Conservation (phyloP, 2,113 vertebrate genomes). For the Bubo scandiacus region DNA sequence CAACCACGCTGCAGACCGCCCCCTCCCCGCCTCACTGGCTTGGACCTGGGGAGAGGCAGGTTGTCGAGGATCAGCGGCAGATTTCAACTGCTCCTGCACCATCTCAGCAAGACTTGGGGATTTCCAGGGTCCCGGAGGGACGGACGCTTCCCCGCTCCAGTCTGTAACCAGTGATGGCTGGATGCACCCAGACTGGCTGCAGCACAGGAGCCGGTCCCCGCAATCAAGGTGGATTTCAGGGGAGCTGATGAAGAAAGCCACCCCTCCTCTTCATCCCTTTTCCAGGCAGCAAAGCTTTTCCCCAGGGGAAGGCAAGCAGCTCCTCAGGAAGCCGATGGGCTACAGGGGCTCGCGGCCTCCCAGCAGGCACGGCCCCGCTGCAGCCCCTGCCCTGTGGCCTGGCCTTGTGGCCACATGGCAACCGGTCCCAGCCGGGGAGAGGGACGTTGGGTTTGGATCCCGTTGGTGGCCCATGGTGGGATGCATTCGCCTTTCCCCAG, state of each 20-base stretch:
- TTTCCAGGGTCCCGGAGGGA: not conserved
- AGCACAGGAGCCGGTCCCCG: not conserved
- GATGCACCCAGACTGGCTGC: not conserved
- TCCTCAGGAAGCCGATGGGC: fast-evolving
- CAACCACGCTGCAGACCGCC: fast-evolving
- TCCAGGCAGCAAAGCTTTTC: not conserved
- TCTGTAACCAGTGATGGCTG: not conserved
- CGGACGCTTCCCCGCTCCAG: not conserved
- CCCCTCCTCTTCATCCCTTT: not conserved
- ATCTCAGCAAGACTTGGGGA: not conserved
- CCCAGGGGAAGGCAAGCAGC: not conserved
- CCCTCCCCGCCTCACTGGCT: too few relatives aligned
- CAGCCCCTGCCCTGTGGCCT: not conserved
- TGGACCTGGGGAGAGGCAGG: not conserved
- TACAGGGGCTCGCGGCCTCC: fast-evolving
- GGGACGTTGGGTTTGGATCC: not conserved
- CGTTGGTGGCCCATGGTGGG: slow-evolving; percentile 14
- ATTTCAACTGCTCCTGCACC: not conserved
- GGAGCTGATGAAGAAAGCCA: not conserved
- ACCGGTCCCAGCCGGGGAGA: not conserved
- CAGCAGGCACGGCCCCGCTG: fast-evolving
- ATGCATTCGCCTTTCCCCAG: not conserved
- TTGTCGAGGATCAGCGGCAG: not conserved
- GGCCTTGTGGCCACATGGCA: not conserved
- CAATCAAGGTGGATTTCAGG: not conserved